phyloP scores from a whole-genome alignment of 2,797 vertebrate species.

The Xiphorhynchus erythropygius region DNA sequence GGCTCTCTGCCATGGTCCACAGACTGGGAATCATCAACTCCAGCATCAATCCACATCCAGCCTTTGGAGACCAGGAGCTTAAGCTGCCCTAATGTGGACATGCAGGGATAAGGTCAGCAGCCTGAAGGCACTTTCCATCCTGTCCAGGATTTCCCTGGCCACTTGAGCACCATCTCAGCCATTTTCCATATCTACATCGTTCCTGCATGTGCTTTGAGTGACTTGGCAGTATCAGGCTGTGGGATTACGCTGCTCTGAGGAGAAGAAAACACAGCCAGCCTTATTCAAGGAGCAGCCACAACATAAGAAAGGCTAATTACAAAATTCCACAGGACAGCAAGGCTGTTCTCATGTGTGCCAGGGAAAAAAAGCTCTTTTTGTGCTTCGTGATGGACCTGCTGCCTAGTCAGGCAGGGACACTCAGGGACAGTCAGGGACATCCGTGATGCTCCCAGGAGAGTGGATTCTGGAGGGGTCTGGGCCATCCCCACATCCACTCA shows the following conservation, averaged over 20 bases:
- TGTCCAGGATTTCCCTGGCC: neutral
- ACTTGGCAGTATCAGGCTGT: neutral
- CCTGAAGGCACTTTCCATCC: neutral
- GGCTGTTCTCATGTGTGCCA: neutral
- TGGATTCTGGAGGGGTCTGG: neutral
- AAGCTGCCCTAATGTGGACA: accelerated
- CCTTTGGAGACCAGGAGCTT: accelerated
- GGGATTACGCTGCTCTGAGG: neutral
- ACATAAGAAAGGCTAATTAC: conserved; percentile 12
- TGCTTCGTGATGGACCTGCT: neutral
- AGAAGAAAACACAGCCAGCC: conserved; percentile 11
- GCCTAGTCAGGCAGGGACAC: neutral
- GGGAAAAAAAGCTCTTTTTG: neutral
- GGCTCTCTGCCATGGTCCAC: neutral
- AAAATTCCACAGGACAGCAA: conserved; percentile 3
- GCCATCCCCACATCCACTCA: neutral
- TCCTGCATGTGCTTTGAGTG: neutral
- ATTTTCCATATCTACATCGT: neutral
- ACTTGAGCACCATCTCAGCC: neutral
- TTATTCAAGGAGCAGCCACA: conserved; percentile 19
- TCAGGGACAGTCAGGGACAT: accelerated
- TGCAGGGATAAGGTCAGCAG: neutral
- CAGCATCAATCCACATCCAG: neutral
- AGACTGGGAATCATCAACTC: neutral
- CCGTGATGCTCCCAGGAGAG: accelerated